Evolutionary conservation across 2,113 vertebrate species (phyloP).

Genomic region (Chiloscyllium plagiosum): DNA sequence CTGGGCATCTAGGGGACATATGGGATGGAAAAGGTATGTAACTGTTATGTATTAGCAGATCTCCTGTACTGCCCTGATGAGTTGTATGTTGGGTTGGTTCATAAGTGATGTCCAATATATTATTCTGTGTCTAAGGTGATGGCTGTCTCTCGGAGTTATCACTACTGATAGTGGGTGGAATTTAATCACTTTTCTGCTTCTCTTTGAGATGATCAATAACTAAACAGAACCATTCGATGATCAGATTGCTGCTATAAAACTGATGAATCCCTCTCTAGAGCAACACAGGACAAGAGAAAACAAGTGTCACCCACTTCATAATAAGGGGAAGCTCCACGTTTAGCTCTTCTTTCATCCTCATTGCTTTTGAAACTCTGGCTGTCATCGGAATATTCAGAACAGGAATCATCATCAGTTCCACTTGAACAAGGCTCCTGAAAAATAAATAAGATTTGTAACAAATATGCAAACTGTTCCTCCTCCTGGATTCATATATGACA

Average conservation of each 20-base stretch:
- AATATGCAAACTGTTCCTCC: not conserved
- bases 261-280: not conserved
- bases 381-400: conserved; percentile 41
- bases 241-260: not conserved
- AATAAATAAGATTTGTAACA: not conserved
- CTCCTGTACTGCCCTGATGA: not conserved
- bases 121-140: not conserved
- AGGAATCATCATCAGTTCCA: conserved; percentile 62
- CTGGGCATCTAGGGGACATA: not conserved
- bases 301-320: not conserved
- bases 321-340: not conserved
- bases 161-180: not conserved
- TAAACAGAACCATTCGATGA: not conserved
- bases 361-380: conserved; percentile 42
- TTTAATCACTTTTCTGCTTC: not conserved
- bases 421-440: conserved; percentile 65
- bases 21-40: not conserved
- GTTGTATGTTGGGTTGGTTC: not conserved
- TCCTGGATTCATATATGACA: not conserved
- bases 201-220: not conserved
- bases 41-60: not conserved
- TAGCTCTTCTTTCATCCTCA: not conserved
- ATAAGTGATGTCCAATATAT: not conserved
- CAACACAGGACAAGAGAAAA: not conserved
- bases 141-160: not conserved